Evolutionary conservation across 1,140 invertebrate genomes (phyloP).

Genomic region (Campodea augens): DNA sequence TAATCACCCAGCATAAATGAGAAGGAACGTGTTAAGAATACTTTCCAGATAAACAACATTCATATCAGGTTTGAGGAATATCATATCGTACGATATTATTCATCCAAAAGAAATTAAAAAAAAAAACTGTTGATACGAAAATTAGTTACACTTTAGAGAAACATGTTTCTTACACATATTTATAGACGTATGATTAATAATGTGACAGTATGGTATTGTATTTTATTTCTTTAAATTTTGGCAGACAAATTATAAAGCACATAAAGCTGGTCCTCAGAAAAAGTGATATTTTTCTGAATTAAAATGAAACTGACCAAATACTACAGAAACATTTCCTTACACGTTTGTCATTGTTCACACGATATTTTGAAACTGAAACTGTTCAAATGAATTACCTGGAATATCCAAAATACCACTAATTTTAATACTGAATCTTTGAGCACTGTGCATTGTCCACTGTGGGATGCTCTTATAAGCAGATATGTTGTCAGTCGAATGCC

Average conservation of each 20-base stretch:
- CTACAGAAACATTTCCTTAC: not conserved
- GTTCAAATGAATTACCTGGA: slow-evolving; percentile 40
- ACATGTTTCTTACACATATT: too few species aligned
- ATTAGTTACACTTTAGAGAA: too few species aligned
- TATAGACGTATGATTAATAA: too few species aligned
- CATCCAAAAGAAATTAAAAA: too few species aligned
- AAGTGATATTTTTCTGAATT: not conserved
- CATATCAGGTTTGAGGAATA: too few species aligned
- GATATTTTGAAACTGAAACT: not conserved
- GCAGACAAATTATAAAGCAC: not conserved
- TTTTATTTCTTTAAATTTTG: too few species aligned
- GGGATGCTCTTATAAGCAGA: slow-evolving; percentile 66
- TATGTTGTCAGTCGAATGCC: slow-evolving; percentile 63
- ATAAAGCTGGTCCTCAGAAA: not conserved
- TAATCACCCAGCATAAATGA: too few species aligned
- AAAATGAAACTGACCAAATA: not conserved
- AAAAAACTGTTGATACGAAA: too few species aligned
- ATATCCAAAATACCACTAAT: slow-evolving; percentile 79
- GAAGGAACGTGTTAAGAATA: too few species aligned
- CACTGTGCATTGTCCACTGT: slow-evolving; percentile 78
- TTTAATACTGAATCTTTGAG: slow-evolving; percentile 62
- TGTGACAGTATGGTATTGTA: too few species aligned
- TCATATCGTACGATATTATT: too few species aligned
- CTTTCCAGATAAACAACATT: too few species aligned
- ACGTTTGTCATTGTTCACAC: not conserved